Evolutionary conservation across 2,888 invertebrate species (phyloP).

Genomic region (Cheilosia urbana): DNA sequence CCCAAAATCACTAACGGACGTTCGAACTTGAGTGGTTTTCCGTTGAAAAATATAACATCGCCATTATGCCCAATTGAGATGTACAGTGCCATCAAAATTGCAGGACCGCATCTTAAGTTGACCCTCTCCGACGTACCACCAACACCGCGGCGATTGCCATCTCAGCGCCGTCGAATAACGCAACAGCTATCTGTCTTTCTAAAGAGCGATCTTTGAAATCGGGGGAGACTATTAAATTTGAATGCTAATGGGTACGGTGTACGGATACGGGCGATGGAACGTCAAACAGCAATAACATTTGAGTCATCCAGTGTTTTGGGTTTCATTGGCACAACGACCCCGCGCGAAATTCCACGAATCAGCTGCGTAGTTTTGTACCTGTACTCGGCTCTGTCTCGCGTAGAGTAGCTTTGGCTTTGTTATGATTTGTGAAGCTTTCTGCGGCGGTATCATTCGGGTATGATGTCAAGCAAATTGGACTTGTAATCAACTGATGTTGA

Average conservation of each 20-base stretch:
- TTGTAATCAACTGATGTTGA: slow-evolving; percentile 25
- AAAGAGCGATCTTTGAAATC: slow-evolving; percentile 17
- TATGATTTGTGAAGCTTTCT: slow-evolving; percentile 1
- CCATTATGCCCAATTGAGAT: slow-evolving; percentile 1
- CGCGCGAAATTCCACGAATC: slow-evolving; percentile 19
- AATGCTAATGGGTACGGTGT: slow-evolving; percentile 34
- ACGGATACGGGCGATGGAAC: neutral
- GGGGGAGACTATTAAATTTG: slow-evolving; percentile 33
- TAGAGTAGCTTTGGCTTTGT: slow-evolving; percentile 12
- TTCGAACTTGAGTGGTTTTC: slow-evolving; percentile 8
- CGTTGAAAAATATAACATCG: slow-evolving; percentile 1
- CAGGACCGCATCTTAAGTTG: slow-evolving; percentile 13
- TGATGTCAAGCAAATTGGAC: slow-evolving; percentile 30
- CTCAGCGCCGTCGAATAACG: slow-evolving; percentile 7
- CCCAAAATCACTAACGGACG: neutral
- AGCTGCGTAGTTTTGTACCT: neutral
- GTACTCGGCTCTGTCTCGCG: neutral
- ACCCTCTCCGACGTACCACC: neutral
- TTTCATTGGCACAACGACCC: slow-evolving; percentile 40
- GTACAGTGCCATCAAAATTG: neutral
- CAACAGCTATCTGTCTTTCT: slow-evolving; percentile 7
- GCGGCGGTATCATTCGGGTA: neutral
- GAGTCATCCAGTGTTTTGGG: slow-evolving; percentile 34
- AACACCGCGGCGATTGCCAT: slow-evolving; percentile 1
- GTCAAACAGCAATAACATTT: slow-evolving; percentile 37